Evolutionary conservation across 1,140 invertebrate genomes (phyloP).

Genomic region (Camponotus pennsylvanicus): DNA sequence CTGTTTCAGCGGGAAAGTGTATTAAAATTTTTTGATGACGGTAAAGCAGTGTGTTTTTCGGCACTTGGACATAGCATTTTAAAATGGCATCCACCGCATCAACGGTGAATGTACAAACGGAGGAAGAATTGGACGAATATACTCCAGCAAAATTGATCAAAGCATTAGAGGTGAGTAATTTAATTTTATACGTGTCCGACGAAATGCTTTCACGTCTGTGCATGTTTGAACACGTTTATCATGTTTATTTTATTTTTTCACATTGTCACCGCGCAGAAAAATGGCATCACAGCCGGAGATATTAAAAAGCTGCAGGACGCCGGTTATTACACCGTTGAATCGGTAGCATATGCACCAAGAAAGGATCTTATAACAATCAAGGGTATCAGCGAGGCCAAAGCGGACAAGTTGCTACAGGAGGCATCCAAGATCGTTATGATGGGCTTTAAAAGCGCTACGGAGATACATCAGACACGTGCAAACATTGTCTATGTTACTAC

Average conservation of each 20-base stretch:
- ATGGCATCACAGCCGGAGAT: constrained; percentile 95
- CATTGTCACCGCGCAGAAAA: constrained; percentile 86
- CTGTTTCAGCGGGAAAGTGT: too few relatives aligned
- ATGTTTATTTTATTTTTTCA: not conserved
- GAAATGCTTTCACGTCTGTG: not conserved
- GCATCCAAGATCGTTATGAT: constrained; percentile 97
- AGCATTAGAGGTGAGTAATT: constrained; percentile 78
- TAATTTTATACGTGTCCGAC: not conserved
- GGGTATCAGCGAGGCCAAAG: constrained; percentile 99
- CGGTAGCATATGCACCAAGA: constrained; percentile 97
- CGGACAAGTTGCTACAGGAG: constrained; percentile 97
- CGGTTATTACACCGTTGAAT: constrained; percentile 98
- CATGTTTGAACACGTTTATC: not conserved
- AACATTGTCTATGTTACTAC: constrained; percentile 95
- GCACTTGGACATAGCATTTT: too few relatives aligned
- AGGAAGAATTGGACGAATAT: constrained; percentile 79
- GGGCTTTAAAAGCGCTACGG: constrained; percentile 99
- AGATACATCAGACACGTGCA: constrained; percentile 96
- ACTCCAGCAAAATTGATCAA: constrained; percentile 80
- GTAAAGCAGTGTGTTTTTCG: too few relatives aligned
- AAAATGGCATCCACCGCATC: constrained; percentile 71
- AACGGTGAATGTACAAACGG: constrained; percentile 70
- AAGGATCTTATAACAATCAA: constrained; percentile 96
- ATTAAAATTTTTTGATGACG: too few relatives aligned
- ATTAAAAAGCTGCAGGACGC: constrained; percentile 97